Percentiles rank a stretch among this genome's conserved stretches.
These are phyloP conservation scores for Dryoscopus gambensis DNA, from an alignment of 2,113 vertebrate genomes.

Conservation along the genomic window DNA sequence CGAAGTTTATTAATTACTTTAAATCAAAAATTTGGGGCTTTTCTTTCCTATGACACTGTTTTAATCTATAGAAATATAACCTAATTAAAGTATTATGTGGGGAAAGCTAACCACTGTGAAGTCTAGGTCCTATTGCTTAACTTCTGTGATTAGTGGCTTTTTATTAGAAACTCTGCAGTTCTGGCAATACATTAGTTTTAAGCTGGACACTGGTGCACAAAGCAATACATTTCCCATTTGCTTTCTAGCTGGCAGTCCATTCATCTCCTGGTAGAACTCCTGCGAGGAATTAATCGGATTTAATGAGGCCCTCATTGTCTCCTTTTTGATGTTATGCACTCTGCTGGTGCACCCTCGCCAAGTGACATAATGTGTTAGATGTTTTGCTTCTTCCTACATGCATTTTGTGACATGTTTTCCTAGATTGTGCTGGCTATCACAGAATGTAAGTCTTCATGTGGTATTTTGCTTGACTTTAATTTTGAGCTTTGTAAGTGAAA, in stretches of 20 bases:
- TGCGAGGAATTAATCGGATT: conserved; percentile 8
- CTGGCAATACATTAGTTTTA: background rate
- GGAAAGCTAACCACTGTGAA: background rate
- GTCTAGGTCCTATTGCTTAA: background rate
- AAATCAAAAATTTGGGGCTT: background rate
- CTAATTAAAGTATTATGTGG: background rate
- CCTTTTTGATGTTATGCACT: background rate
- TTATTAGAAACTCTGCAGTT: background rate
- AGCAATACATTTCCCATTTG: background rate
- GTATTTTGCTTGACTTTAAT: background rate
- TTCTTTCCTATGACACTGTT: background rate
- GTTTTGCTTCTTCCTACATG: background rate
- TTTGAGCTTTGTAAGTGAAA: background rate
- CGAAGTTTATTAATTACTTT: background rate
- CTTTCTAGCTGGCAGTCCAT: background rate
- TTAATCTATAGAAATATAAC: background rate
- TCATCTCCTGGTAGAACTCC: background rate
- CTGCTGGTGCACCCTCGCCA: background rate
- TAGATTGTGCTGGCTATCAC: background rate
- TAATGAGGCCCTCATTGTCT: background rate
- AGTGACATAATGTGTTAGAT: background rate
- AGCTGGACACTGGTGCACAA: background rate
- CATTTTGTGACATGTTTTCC: background rate
- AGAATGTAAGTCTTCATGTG: background rate
- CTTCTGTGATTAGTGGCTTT: background rate